phyloP scores from a whole-genome alignment of 2,113 vertebrate species.

The Cyprinodon tularosa region DNA sequence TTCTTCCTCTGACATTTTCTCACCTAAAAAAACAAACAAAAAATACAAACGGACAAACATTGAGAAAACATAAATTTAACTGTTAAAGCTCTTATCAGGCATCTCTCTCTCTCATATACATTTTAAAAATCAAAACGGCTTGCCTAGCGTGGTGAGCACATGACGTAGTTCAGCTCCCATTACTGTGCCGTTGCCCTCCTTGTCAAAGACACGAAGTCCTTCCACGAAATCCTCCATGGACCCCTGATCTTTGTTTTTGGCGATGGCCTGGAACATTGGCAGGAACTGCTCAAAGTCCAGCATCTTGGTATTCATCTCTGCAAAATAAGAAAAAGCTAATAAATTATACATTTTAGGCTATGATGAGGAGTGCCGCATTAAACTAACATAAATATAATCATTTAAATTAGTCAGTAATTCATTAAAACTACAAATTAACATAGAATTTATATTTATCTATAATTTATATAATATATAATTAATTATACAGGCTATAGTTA shows the following conservation, averaged over 20 bases:
- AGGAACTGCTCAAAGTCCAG: constrained; percentile 96
- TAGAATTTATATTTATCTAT: too few species aligned
- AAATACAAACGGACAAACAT: background rate
- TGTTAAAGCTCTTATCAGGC: too few species aligned
- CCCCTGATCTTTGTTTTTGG: constrained; percentile 97
- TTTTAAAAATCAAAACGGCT: constrained; percentile 26
- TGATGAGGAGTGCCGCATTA: too few species aligned
- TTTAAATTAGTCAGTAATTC: too few species aligned
- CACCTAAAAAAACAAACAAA: constrained; percentile 76
- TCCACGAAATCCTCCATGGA: constrained; percentile 94
- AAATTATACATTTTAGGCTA: background rate
- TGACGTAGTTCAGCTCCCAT: constrained; percentile 96
- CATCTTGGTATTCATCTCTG: constrained; percentile 92
- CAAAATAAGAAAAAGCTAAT: background rate
- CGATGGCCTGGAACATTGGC: constrained; percentile 94
- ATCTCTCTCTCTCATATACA: background rate
- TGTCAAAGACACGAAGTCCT: constrained; percentile 94
- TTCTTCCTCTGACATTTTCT: constrained; percentile 95
- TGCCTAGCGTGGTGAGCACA: constrained; percentile 92
- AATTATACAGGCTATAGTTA: too few species aligned
- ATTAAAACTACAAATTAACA: too few species aligned
- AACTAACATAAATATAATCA: too few species aligned
- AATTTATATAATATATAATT: too few species aligned
- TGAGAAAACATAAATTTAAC: background rate
- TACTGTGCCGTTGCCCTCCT: constrained; percentile 95